Percentiles rank a stretch among this genome's conserved stretches.
Conservation (phyloP, 1,140 invertebrate species). For the Harlomillsia oculata region DNA sequence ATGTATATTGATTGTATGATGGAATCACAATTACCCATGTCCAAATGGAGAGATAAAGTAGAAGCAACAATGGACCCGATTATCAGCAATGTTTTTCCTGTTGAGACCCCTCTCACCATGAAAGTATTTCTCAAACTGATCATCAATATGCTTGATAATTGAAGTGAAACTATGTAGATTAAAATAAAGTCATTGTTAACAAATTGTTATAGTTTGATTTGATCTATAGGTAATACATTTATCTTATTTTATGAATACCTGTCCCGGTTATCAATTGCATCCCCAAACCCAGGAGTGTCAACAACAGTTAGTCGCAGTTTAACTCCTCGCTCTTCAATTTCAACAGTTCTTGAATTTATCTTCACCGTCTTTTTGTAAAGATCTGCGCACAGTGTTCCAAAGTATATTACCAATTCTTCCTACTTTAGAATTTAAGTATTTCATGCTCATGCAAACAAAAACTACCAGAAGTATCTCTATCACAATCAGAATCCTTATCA, state of each 20-base stretch:
- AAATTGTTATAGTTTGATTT: background rate
- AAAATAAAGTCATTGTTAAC: no score
- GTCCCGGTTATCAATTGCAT: conserved; percentile 96
- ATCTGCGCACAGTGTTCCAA: conserved; percentile 49
- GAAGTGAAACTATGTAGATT: conserved; percentile 58
- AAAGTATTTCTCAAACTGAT: conserved; percentile 84
- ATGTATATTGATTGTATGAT: no score
- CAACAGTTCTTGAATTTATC: conserved; percentile 80
- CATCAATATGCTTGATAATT: conserved; percentile 86
- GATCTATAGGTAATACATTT: background rate
- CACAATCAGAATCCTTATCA: no score
- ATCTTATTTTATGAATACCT: conserved; percentile 46
- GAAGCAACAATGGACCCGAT: conserved; percentile 94
- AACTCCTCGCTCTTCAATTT: conserved; percentile 86
- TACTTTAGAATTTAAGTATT: background rate
- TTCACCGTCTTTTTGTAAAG: conserved; percentile 82
- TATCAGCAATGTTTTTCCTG: conserved; percentile 61
- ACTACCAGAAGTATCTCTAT: no score
- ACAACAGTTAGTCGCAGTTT: conserved; percentile 82
- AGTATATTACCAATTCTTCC: background rate
- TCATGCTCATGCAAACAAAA: no score
- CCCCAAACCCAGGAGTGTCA: conserved; percentile 96
- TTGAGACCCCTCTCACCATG: conserved; percentile 85
- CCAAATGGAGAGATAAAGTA: conserved; percentile 98
- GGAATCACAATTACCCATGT: conserved; percentile 72